Evolutionary conservation across 2,797 vertebrate genomes (phyloP).

Genomic region (Myotis pilosus): DNA sequence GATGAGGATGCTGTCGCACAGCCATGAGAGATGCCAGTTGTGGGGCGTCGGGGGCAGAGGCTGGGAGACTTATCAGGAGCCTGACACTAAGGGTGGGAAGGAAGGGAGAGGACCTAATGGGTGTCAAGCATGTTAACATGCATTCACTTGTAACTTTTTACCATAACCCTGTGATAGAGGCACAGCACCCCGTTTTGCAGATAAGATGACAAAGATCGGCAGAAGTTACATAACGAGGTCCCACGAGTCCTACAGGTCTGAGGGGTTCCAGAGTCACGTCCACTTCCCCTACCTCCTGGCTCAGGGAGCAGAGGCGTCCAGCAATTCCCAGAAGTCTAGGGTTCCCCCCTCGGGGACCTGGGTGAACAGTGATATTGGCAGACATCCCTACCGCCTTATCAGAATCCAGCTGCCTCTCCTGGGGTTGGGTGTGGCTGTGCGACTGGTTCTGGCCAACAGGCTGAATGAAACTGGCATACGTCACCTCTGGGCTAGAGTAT

Average conservation of each 20-base stretch:
- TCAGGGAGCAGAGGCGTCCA: not conserved
- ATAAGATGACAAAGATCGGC: not conserved
- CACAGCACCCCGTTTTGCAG: not conserved
- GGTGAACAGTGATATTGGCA: not conserved
- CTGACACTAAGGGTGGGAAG: fast-evolving
- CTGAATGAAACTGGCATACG: not conserved
- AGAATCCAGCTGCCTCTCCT: not conserved
- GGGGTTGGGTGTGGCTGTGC: not conserved
- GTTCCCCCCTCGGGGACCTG: not conserved
- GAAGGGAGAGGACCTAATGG: no score
- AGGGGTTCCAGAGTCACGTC: not conserved
- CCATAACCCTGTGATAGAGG: no score
- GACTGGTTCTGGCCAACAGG: not conserved
- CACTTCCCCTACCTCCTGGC: not conserved
- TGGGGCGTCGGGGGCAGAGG: not conserved
- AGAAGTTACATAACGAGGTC: not conserved
- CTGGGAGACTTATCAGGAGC: not conserved
- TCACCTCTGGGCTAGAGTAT: not conserved
- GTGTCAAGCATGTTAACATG: not conserved
- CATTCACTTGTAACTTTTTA: not conserved
- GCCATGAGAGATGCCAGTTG: fast-evolving
- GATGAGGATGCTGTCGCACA: fast-evolving
- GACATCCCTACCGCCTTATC: not conserved
- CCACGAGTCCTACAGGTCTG: not conserved
- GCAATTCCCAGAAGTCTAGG: not conserved